Evolutionary conservation across 2,113 vertebrate genomes (phyloP), one percentile per base, ranked within the genome.

Genomic region (Aldabrachelys gigantea): DNA sequence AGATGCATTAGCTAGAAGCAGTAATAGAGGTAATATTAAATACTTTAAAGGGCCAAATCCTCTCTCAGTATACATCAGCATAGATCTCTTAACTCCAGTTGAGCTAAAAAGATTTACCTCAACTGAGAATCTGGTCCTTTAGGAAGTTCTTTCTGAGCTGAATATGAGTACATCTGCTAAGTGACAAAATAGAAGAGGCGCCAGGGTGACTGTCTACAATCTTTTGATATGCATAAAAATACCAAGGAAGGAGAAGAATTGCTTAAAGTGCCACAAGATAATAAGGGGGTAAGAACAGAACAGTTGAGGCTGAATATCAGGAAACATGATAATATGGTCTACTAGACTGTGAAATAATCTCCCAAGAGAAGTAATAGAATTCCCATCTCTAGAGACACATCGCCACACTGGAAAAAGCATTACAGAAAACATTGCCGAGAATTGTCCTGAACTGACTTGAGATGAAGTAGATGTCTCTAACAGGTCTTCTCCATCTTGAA

Each of bases 1-100:
- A 84, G 81, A 50, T 96, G 49, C 75, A 75, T 65, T 95, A 79
- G 35, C 81, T 93, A 89, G 92, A 97, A 96, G 54, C 75, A 88
- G 44, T 85, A 95, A 91, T 89, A 72, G n/a, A 59, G 31, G 95
- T 35, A 79, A 83, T 17, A 93, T 83, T 87, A 94, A 93, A 91
- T 93, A 89, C 41, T 89, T 93, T 54, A 75, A 95, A 93, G 72
- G 53, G 14, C 38, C 88, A 81, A 87, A 89, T 79, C 80, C 65
- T 56, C 50, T 90, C n/a, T 10, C 27, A 9, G 11, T 59, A 35
- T 31, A 87, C 54, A 50, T 78, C 80, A 82, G 14, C 44, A 91
- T 56, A 89, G 29, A 57, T 91, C 57, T 94, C 50, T 50, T 92
- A 84, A 75, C 31, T 87, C 4, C 16, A 86, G 44, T 83, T 88